These are phyloP conservation scores for Coturnix japonica DNA, from an alignment of 2,113 vertebrate genomes.

Conservation along the genomic window DNA sequence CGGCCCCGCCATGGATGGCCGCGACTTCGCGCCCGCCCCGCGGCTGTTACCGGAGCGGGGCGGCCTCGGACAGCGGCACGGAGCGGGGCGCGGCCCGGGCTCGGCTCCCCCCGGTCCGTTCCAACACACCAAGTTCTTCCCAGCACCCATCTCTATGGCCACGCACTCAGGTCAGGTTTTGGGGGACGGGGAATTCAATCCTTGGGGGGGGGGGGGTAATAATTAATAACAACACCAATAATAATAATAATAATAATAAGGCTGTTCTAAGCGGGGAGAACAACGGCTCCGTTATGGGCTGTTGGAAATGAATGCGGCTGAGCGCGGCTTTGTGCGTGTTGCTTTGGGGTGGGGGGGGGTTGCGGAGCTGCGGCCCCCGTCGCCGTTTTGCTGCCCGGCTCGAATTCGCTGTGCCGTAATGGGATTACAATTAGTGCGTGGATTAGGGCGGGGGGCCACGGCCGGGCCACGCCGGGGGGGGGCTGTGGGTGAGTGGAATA, in stretches of 20 bases:
- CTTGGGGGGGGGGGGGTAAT: not conserved
- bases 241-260: too few species aligned
- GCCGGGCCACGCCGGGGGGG: not conserved
- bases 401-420: conserved; percentile 70
- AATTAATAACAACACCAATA: too few species aligned
- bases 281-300: too few species aligned
- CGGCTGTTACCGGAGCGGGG: conserved; percentile 92
- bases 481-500: not conserved
- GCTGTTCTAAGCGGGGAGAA: too few species aligned
- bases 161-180: conserved; percentile 97
- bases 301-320: too few species aligned
- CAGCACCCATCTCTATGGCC: conserved; percentile 94
- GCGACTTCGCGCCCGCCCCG: conserved; percentile 93
- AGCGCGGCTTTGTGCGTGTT: not conserved
- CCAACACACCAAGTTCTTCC: conserved; percentile 94
- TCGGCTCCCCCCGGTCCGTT: conserved; percentile 89
- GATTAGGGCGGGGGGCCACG: conserved; percentile 75
- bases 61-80: conserved; percentile 89
- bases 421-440: conserved; percentile 81
- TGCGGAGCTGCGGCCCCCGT: not conserved
- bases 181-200: too few species aligned
- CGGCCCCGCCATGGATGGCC: conserved; percentile 89
- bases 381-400: conserved; percentile 16
- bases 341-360: not conserved
- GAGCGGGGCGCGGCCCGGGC: conserved; percentile 87